Conservation (phyloP, 2,888 invertebrate genomes). For the Sturmia bella region DNA sequence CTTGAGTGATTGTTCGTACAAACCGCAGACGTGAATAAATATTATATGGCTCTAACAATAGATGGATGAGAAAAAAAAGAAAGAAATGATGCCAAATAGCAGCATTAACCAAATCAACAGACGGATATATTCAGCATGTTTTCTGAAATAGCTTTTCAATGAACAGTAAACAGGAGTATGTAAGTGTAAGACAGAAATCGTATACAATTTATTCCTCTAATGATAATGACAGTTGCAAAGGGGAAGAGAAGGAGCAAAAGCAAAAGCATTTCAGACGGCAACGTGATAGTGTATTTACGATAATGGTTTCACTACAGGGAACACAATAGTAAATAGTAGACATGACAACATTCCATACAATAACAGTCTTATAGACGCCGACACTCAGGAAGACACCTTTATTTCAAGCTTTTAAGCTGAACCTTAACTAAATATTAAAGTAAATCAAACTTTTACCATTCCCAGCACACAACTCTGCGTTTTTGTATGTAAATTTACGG, state of each 20-base stretch:
- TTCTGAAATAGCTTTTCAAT: constrained; percentile 34
- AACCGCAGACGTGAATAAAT: no score
- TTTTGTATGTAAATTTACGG: no score
- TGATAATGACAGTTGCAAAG: constrained; percentile 48
- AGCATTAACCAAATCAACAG: constrained; percentile 9
- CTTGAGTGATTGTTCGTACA: no score
- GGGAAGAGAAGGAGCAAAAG: not conserved
- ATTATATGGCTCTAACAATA: not conserved
- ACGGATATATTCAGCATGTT: constrained; percentile 38
- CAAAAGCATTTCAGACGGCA: constrained; percentile 23
- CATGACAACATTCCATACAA: not conserved
- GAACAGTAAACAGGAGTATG: constrained; percentile 15
- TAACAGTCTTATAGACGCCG: not conserved
- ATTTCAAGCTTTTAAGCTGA: not conserved
- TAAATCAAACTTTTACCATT: no score
- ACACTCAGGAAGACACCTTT: no score
- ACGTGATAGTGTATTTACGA: constrained; percentile 35
- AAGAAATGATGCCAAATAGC: constrained; percentile 19
- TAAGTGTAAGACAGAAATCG: not conserved
- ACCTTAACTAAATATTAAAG: not conserved
- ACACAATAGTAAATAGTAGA: not conserved
- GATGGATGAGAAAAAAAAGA: constrained; percentile 29
- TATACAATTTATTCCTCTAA: constrained; percentile 16
- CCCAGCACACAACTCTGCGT: no score
- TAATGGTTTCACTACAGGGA: constrained; percentile 6